Percentiles rank a stretch among this genome's conserved stretches.
These are phyloP conservation scores for Erebia ligea DNA, from an alignment of 2,888 invertebrate species.

Conservation along the genomic window DNA sequence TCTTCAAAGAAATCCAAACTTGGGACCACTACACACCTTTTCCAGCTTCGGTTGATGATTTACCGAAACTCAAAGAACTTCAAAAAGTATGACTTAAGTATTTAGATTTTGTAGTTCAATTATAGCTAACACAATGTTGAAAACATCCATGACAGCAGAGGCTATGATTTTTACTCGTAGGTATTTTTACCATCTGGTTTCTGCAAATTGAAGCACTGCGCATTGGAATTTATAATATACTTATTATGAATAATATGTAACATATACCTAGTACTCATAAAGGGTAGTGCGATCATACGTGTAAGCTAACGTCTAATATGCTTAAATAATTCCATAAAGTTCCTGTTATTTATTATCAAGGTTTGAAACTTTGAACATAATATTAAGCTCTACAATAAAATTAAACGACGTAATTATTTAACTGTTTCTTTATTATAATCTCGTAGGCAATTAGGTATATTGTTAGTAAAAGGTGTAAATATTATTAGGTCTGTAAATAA, in stretches of 20 bases:
- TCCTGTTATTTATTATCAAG: neutral
- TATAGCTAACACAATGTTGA: neutral
- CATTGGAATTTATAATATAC: no score
- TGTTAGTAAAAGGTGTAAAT: neutral
- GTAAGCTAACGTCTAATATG: no score
- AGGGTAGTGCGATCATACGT: no score
- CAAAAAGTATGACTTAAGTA: neutral
- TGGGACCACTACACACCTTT: constrained; percentile 82
- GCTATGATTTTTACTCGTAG: neutral
- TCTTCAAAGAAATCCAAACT: constrained; percentile 82
- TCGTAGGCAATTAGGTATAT: neutral
- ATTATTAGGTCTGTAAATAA: neutral
- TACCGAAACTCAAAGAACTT: constrained; percentile 34
- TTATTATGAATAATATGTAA: no score
- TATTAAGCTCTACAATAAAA: neutral
- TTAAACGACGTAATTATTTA: neutral
- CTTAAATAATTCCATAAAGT: neutral
- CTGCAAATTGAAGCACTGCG: no score
- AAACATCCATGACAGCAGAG: neutral
- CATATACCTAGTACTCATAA: no score
- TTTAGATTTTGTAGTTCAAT: neutral
- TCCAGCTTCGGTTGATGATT: constrained; percentile 52
- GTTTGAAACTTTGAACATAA: no score
- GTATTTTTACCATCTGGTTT: neutral
- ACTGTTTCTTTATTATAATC: neutral